Conservation (phyloP, 2,113 vertebrate genomes). For the Buteo buteo region DNA sequence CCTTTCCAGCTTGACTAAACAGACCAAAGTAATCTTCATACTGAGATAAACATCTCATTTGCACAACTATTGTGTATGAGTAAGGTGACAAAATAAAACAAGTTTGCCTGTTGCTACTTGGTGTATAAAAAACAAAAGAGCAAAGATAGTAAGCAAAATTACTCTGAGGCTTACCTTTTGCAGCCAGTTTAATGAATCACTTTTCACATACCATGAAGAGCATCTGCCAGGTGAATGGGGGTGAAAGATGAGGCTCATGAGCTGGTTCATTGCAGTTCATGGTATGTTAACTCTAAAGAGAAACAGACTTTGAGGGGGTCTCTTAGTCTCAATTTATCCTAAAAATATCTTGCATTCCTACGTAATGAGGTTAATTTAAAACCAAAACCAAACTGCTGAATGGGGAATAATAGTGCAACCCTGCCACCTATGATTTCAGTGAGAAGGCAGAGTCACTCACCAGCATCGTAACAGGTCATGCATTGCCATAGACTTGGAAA, state of each 20-base stretch:
- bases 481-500: neutral
- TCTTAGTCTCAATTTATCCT: neutral
- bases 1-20: neutral
- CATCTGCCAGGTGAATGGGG: neutral
- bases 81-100: neutral
- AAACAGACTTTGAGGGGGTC: neutral
- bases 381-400: neutral
- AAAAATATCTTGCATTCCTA: neutral
- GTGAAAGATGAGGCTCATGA: neutral
- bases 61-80: neutral
- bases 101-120: neutral
- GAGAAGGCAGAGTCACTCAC: neutral
- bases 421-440: neutral
- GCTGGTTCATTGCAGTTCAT: neutral
- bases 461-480: neutral
- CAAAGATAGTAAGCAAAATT: neutral
- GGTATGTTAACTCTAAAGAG: neutral
- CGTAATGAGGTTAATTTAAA: neutral
- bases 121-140: neutral
- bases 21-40: neutral
- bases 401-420: neutral
- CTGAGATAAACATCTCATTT: neutral
- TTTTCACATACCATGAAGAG: neutral
- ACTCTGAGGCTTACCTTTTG: neutral
- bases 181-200: neutral